Evolutionary conservation across 92 coral and sea anemone genomes (phyloP).

Genomic region (Zoanthus sociatus): DNA sequence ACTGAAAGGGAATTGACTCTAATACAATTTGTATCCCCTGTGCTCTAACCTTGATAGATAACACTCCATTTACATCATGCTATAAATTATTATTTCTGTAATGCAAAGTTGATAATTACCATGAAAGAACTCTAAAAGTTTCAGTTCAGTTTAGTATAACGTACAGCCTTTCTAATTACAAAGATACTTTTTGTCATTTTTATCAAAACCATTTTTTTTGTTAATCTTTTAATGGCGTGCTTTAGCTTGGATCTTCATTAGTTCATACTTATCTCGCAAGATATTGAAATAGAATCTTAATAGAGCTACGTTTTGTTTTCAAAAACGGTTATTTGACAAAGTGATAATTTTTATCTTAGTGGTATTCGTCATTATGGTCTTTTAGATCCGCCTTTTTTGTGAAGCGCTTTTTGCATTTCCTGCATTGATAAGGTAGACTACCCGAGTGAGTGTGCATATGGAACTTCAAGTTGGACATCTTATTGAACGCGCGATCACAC

Average conservation of each 20-base stretch:
- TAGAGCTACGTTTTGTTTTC: neutral
- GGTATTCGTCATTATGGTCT: conserved; percentile 79
- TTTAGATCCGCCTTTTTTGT: conserved; percentile 82
- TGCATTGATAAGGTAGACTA: conserved; percentile 86
- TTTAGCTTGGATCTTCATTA: neutral
- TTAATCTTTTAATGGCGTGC: neutral
- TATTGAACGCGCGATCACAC: conserved; percentile 96
- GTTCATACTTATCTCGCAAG: neutral
- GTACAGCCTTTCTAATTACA: neutral
- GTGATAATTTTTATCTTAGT: conserved; percentile 29
- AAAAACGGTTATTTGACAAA: neutral
- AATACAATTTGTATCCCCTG: neutral
- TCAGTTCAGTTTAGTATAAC: conserved; percentile 4
- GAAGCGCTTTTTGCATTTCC: conserved; percentile 80
- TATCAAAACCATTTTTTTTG: neutral
- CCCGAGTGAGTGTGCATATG: conserved; percentile 97
- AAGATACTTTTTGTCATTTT: neutral
- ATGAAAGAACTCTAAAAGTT: neutral
- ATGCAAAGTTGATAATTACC: conserved; percentile 1
- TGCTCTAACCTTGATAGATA: neutral
- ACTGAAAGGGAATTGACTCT: neutral
- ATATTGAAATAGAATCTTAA: neutral
- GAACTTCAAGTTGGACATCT: conserved; percentile 96
- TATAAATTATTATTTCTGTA: neutral
- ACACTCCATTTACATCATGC: neutral